Percentiles rank a stretch among this genome's conserved stretches.
phyloP scores from a whole-genome alignment of 2,797 vertebrate genomes.

The Leptatherina wallacei region DNA sequence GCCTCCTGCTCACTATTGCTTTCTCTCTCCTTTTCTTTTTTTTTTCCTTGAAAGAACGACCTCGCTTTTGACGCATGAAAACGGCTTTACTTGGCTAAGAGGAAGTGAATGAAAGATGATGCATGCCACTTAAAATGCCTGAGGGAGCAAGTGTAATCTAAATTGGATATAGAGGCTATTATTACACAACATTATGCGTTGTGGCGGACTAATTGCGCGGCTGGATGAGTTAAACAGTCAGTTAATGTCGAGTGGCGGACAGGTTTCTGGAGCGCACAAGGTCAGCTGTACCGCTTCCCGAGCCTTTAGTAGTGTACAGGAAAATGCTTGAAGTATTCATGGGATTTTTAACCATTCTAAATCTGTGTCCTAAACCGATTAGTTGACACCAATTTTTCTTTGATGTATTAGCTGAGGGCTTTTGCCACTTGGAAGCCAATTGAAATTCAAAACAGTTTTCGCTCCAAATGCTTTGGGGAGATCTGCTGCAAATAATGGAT shows the following conservation, averaged over 20 bases:
- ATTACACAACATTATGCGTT: conserved; percentile 82
- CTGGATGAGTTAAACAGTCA: conserved; percentile 77
- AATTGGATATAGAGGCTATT: conserved; percentile 83
- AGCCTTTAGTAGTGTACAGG: conserved; percentile 60
- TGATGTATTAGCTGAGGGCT: conserved; percentile 89
- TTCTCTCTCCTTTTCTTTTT: not conserved
- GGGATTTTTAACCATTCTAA: conserved; percentile 83
- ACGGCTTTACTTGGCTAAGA: conserved; percentile 57
- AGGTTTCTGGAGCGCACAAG: conserved; percentile 76
- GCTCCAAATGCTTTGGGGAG: conserved; percentile 85
- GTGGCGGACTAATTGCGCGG: conserved; percentile 81
- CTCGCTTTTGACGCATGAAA: conserved; percentile 56
- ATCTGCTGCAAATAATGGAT: conserved; percentile 86
- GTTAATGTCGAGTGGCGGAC: conserved; percentile 75
- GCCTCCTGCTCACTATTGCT: conserved; percentile 21
- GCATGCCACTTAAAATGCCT: conserved; percentile 75
- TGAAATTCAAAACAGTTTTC: conserved; percentile 88
- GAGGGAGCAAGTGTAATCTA: conserved; percentile 79
- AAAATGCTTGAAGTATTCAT: conserved; percentile 78
- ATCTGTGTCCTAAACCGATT: conserved; percentile 88
- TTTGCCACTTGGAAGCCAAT: conserved; percentile 87
- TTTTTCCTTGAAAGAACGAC: conserved; percentile 17
- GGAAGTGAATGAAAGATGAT: conserved; percentile 72
- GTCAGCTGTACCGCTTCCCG: conserved; percentile 69
- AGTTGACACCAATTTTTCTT: conserved; percentile 88